Percentiles rank a stretch among this genome's conserved stretches.
Evolutionary conservation across 2,113 vertebrate genomes (phyloP).

Genomic region (Chelonoidis abingdonii): DNA sequence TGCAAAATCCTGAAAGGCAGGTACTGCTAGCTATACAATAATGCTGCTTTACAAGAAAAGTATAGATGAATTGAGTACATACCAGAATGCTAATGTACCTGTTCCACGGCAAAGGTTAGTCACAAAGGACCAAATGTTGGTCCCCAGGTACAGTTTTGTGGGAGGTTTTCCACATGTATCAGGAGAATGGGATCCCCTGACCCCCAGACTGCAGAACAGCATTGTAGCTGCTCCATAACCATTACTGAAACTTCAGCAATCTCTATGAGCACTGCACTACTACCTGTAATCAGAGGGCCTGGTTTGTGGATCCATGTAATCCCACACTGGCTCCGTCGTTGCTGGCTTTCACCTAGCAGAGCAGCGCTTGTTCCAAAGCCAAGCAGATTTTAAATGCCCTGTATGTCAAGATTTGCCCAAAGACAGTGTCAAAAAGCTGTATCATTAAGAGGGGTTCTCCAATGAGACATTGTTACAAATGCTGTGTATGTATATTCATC

Average conservation of each 20-base stretch:
- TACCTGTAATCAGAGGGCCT: background rate
- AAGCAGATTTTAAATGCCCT: background rate
- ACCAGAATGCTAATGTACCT: background rate
- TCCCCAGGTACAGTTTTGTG: background rate
- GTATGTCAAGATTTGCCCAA: background rate
- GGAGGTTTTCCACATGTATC: background rate
- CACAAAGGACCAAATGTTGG: background rate
- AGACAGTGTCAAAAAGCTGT: background rate
- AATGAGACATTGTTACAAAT: background rate
- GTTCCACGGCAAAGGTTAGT: background rate
- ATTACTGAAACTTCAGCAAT: background rate
- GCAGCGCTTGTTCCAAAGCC: accelerated
- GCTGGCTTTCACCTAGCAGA: background rate
- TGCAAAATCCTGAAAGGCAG: conserved; percentile 64
- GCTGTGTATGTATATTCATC: background rate
- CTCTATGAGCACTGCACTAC: accelerated
- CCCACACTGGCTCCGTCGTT: accelerated
- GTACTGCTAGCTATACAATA: conserved; percentile 50
- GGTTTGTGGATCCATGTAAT: accelerated
- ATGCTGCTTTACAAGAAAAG: conserved; percentile 66
- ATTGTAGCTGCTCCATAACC: background rate
- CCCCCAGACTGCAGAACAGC: background rate
- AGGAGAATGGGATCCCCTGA: background rate
- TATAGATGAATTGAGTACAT: background rate
- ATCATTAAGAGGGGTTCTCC: background rate